These are phyloP conservation scores for Oreochromis aureus DNA, from an alignment of 2,113 vertebrate species.

Conservation along the genomic window DNA sequence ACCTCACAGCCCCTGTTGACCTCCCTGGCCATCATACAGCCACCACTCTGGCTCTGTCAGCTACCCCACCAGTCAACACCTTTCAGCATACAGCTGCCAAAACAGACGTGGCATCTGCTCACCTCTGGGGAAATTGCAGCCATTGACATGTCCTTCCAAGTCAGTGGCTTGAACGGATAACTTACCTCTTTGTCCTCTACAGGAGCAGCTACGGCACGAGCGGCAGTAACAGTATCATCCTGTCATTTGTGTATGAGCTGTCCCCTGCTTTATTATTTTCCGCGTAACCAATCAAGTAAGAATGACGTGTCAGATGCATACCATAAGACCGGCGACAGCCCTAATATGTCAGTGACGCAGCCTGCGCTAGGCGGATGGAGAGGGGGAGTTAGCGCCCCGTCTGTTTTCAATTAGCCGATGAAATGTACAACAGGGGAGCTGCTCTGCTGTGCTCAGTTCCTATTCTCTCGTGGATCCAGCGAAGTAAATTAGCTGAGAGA, in stretches of 20 bases:
- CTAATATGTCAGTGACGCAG: conserved; percentile 56
- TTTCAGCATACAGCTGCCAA: conserved; percentile 51
- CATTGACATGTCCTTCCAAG: conserved; percentile 37
- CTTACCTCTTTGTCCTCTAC: conserved; percentile 40
- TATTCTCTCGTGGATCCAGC: conserved; percentile 10
- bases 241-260: conserved; percentile 9
- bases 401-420: conserved; percentile 73
- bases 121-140: conserved; percentile 54
- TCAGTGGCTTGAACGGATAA: conserved; percentile 23
- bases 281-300: conserved; percentile 20
- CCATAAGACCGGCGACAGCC: conserved; percentile 40
- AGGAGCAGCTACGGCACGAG: not conserved
- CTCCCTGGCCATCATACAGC: conserved; percentile 7
- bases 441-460: conserved; percentile 42
- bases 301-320: conserved; percentile 45
- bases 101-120: conserved; percentile 54
- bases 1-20: conserved; percentile 36
- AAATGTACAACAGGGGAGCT: conserved; percentile 65
- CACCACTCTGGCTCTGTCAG: conserved; percentile 45
- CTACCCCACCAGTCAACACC: conserved; percentile 49
- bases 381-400: conserved; percentile 53
- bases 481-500: conserved; percentile 19
- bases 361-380: conserved; percentile 32
- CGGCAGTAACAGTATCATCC: not conserved
- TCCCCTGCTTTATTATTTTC: conserved; percentile 40